A percentile compares a stretch with the other conserved stretches of the same genome.
Evolutionary conservation across 2,797 vertebrate species (phyloP).

Genomic region (Loriculus beryllinus): DNA sequence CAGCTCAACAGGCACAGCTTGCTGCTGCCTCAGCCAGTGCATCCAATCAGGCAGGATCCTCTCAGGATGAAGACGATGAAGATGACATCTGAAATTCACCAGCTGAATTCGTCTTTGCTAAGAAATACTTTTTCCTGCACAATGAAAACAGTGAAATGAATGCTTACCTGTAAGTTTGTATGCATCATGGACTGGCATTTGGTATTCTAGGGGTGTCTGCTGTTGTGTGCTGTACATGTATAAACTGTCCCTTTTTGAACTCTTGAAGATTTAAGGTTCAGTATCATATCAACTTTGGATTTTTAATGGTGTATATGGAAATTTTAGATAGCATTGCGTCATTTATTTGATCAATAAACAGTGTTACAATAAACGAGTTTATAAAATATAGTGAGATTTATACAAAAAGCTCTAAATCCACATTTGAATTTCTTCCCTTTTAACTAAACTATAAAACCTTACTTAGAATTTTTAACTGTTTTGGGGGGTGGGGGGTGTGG

Average conservation of each 20-base stretch:
- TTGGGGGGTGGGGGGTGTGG: conserved; percentile 45
- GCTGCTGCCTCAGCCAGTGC: conserved; percentile 92
- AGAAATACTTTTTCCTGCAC: conserved; percentile 74
- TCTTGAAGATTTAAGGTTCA: conserved; percentile 80
- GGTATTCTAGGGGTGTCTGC: conserved; percentile 79
- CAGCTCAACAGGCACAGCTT: conserved; percentile 96
- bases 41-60: conserved; percentile 92
- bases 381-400: conserved; percentile 81
- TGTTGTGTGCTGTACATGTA: conserved; percentile 81
- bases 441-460: conserved; percentile 76
- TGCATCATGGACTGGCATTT: conserved; percentile 78
- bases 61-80: conserved; percentile 98
- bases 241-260: conserved; percentile 79
- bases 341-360: conserved; percentile 83
- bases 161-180: conserved; percentile 76
- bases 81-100: conserved; percentile 90
- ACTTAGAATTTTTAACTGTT: conserved; percentile 77
- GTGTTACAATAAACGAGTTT: conserved; percentile 80
- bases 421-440: conserved; percentile 80
- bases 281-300: conserved; percentile 81
- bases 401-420: conserved; percentile 76
- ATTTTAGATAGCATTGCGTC: conserved; percentile 81
- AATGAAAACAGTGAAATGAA: conserved; percentile 77
- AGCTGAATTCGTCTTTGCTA: conserved; percentile 69
- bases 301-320: conserved; percentile 84